These are phyloP conservation scores for Oryzias woworae DNA, from an alignment of 2,113 vertebrate genomes.

Conservation along the genomic window DNA sequence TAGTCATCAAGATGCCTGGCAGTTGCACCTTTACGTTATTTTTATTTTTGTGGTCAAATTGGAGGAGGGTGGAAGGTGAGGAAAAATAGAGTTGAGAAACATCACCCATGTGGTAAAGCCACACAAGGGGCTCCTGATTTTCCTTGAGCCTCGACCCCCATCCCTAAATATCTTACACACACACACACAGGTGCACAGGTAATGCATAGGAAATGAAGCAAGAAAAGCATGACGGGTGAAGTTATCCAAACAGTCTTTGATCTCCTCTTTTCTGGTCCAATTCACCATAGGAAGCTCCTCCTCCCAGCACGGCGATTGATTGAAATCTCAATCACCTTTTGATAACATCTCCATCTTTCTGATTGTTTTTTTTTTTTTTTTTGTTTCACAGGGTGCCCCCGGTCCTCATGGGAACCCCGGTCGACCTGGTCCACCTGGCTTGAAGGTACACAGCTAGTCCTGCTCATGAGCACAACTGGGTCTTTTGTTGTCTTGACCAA, in stretches of 20 bases:
- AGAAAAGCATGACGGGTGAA: slow-evolving; percentile 39
- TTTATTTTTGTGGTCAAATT: slow-evolving; percentile 23
- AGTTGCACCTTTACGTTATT: slow-evolving; percentile 4
- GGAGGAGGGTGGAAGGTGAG: slow-evolving; percentile 16
- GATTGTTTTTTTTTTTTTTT: slow-evolving; percentile 1
- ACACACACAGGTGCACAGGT: slow-evolving; percentile 27
- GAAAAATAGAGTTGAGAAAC: slow-evolving; percentile 54
- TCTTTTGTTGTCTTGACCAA: slow-evolving; percentile 3
- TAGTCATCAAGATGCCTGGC: slow-evolving; percentile 59
- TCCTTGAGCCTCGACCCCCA: slow-evolving; percentile 55
- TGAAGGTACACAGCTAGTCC: slow-evolving; percentile 60
- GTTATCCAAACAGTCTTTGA: slow-evolving; percentile 52
- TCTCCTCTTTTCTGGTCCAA: slow-evolving; percentile 5
- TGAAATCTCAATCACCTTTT: slow-evolving; percentile 29
- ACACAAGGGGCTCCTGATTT: slow-evolving; percentile 60
- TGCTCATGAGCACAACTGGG: slow-evolving; percentile 6
- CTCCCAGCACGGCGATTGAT: slow-evolving; percentile 23
- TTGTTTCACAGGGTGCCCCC: slow-evolving; percentile 51
- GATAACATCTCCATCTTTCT: slow-evolving; percentile 36
- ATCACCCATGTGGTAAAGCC: slow-evolving; percentile 69
- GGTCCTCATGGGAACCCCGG: slow-evolving; percentile 75
- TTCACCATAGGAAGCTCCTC: slow-evolving; percentile 38
- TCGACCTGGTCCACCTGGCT: slow-evolving; percentile 61
- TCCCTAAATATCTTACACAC: slow-evolving; percentile 49
- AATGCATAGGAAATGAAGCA: slow-evolving; percentile 58